phyloP scores from a whole-genome alignment of 2,113 vertebrate species.

The Psittacus erithacus region DNA sequence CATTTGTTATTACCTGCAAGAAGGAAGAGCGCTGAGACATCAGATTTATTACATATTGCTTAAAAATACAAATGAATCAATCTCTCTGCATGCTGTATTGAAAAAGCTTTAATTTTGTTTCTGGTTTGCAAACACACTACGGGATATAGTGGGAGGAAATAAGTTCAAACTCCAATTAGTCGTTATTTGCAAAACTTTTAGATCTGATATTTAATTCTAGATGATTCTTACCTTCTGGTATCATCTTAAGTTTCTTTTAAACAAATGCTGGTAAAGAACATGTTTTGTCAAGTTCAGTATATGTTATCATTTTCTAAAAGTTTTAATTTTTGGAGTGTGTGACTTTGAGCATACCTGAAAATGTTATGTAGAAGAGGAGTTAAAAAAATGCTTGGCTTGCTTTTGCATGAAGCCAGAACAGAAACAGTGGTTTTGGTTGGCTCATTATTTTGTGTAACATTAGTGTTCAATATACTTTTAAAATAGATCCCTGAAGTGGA shows the following conservation, averaged over 20 bases:
- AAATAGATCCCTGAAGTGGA: not conserved
- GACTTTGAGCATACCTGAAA: not conserved
- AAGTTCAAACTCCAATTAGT: not conserved
- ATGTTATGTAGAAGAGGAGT: not conserved
- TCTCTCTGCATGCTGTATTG: not conserved
- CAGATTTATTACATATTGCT: not conserved
- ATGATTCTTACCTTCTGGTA: not conserved
- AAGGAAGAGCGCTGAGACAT: not conserved
- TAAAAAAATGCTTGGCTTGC: not conserved
- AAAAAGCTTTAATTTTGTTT: not conserved
- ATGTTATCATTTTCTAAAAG: not conserved
- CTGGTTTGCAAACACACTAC: not conserved
- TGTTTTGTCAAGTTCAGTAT: not conserved
- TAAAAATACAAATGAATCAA: not conserved
- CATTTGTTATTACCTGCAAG: not conserved
- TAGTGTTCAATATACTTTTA: not conserved
- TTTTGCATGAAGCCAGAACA: not conserved
- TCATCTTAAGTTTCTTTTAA: not conserved
- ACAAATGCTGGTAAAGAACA: not conserved
- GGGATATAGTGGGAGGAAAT: not conserved
- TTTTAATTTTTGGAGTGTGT: not conserved
- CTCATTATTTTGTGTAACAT: slow-evolving; percentile 19
- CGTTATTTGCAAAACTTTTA: not conserved
- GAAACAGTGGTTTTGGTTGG: not conserved
- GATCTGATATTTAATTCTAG: not conserved